phyloP scores from a whole-genome alignment of 2,113 vertebrate genomes.

The Murina feae region DNA sequence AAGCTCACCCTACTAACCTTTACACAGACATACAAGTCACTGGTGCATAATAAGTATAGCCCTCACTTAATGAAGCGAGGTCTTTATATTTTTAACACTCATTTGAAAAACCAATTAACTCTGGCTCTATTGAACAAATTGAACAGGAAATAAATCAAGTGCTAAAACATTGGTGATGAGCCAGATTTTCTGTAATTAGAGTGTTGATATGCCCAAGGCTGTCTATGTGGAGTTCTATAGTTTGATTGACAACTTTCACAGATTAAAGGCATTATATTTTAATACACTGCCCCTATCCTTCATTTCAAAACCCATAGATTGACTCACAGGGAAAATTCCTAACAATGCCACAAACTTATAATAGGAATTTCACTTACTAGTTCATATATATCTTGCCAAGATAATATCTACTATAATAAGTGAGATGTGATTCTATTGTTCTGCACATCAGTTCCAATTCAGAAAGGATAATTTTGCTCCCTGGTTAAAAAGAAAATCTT shows the following conservation, averaged over 20 bases:
- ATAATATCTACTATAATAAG: not conserved
- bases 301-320: conserved; percentile 34
- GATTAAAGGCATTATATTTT: conserved; percentile 82
- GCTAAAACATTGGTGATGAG: conserved; percentile 91
- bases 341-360: not conserved
- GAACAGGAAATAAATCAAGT: conserved; percentile 94
- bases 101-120: conserved; percentile 96
- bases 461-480: not conserved
- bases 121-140: conserved; percentile 85
- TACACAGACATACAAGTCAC: conserved; percentile 78
- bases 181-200: conserved; percentile 90
- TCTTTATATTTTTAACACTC: conserved; percentile 90
- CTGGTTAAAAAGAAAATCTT: not conserved
- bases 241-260: conserved; percentile 89
- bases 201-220: conserved; percentile 85
- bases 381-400: not conserved
- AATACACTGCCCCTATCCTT: not conserved
- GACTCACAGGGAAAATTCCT: not conserved
- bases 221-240: conserved; percentile 80
- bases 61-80: conserved; percentile 87
- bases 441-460: not conserved
- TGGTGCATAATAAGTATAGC: conserved; percentile 78
- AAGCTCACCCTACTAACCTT: conserved; percentile 79
- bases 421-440: not conserved
- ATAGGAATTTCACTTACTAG: not conserved